A percentile compares a stretch with the other conserved stretches of the same genome.
Evolutionary conservation across 2,888 invertebrate genomes (phyloP).

Genomic region (Sipha maydis): DNA sequence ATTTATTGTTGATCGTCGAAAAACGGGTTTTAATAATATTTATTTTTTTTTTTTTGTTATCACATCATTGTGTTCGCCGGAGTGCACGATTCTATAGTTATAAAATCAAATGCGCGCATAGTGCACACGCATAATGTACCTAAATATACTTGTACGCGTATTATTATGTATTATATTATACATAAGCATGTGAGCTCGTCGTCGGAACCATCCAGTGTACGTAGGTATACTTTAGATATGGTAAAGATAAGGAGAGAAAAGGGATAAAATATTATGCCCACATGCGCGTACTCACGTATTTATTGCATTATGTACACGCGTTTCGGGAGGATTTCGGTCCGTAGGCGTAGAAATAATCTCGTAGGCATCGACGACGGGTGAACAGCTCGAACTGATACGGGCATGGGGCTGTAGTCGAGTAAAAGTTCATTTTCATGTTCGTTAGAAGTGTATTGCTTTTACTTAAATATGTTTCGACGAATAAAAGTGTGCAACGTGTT

Average conservation of each 20-base stretch:
- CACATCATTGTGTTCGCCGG: neutral
- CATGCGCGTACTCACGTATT: neutral
- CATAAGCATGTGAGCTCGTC: neutral
- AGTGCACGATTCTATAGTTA: neutral
- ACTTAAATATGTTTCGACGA: no score
- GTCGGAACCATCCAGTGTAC: neutral
- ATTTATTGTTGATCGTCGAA: neutral
- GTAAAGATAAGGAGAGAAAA: neutral
- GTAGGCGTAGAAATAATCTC: slow-evolving; percentile 30
- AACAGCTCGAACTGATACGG: no score
- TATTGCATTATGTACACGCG: neutral
- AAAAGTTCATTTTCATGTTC: no score
- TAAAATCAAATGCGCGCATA: neutral
- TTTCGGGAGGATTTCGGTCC: neutral
- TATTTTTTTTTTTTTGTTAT: neutral
- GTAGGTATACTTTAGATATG: neutral
- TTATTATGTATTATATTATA: neutral
- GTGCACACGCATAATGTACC: neutral
- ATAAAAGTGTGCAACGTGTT: no score
- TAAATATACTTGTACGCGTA: neutral
- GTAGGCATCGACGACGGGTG: no score
- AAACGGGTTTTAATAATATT: neutral
- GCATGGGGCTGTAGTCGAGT: no score
- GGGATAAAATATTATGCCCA: neutral
- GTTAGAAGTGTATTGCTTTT: no score